phyloP scores from a whole-genome alignment of 2,113 vertebrate species.

The Choloepus hoffmanni region DNA sequence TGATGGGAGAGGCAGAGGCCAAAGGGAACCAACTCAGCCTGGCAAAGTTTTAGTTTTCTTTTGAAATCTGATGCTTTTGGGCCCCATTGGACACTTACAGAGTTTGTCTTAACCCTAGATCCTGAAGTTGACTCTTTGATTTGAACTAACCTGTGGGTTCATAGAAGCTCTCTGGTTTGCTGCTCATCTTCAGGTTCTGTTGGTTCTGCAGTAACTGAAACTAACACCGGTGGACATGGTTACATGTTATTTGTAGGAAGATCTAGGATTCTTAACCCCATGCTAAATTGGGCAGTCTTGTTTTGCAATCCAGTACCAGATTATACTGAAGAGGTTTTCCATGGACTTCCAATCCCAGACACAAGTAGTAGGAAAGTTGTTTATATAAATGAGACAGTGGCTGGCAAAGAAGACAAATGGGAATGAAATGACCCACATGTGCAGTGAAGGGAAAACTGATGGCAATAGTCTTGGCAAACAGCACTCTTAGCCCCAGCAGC shows the following conservation, averaged over 20 bases:
- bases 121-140: conserved; percentile 27
- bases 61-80: conserved; percentile 22
- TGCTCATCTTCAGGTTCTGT: fast-evolving
- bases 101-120: conserved; percentile 32
- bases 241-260: neutral
- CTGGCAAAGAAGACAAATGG: neutral
- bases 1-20: neutral
- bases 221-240: conserved; percentile 50
- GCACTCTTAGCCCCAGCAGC: conserved; percentile 88
- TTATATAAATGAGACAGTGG: neutral
- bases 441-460: too few relatives aligned
- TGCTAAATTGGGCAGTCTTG: neutral
- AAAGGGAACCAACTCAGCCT: neutral
- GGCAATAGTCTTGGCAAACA: conserved; percentile 90
- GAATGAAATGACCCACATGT: neutral
- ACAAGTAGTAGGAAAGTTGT: neutral
- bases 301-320: neutral
- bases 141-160: conserved; percentile 73
- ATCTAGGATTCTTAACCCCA: neutral
- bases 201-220: conserved; percentile 24
- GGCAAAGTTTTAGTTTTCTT: neutral
- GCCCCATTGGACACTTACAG: neutral
- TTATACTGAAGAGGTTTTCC: neutral
- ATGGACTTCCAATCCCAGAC: neutral
- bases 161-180: neutral